Evolutionary conservation across 2,113 vertebrate species (phyloP).

Genomic region (Danio rerio): DNA sequence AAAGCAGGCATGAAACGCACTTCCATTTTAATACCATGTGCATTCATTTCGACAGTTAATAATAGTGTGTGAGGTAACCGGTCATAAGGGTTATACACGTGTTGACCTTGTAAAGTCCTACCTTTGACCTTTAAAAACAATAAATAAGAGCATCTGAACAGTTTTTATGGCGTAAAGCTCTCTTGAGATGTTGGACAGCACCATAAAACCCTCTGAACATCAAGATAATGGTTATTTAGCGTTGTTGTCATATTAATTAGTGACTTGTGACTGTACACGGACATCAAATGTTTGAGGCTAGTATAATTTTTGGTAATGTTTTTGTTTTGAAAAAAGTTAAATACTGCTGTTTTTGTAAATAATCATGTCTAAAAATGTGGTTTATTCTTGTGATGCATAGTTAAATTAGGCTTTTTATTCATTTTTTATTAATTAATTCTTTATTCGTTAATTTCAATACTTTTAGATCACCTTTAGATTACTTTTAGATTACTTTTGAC

Average conservation of each 20-base stretch:
- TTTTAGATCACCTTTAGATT: neutral
- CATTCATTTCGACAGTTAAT: conserved; percentile 2
- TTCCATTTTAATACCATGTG: neutral
- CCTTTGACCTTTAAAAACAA: neutral
- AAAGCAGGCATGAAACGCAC: neutral
- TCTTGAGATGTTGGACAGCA: conserved; percentile 31
- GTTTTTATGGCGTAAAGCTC: neutral
- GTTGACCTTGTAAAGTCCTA: neutral
- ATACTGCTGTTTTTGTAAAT: neutral
- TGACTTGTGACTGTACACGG: neutral
- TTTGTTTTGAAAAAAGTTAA: too few relatives aligned
- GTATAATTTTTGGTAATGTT: neutral
- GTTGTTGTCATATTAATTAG: neutral
- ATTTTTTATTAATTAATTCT: too few relatives aligned
- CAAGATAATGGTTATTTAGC: neutral
- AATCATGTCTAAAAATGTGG: neutral
- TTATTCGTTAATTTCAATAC: too few relatives aligned
- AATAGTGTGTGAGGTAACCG: neutral
- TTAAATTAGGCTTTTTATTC: neutral
- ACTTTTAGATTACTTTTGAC: neutral
- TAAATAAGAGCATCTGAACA: conserved; percentile 30
- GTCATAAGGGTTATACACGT: neutral
- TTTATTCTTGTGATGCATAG: neutral
- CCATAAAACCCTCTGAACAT: conserved; percentile 10
- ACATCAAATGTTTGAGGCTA: neutral